Base-by-base conservation (phyloP, 2,113 vertebrate species). In the Casuarius casuarius region DNA sequence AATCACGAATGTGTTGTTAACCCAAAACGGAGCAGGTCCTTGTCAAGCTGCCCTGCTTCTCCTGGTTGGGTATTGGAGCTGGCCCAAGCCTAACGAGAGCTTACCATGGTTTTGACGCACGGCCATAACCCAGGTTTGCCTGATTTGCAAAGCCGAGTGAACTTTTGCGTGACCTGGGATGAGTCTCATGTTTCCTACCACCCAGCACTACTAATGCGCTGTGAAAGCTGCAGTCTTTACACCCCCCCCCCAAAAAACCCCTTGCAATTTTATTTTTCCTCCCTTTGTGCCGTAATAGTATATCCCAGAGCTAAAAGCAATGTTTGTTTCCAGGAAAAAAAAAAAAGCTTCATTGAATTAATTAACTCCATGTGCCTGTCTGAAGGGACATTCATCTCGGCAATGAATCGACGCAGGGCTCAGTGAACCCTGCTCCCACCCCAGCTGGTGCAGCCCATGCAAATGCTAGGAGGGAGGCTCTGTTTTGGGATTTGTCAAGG, bases 311-410 rank as follows among this genome's bases (percentile, higher is more conserved):
- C 86, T 94, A 95, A 97, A 77, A 96, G 90, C n/a, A 77, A 54
- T 9, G 72, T 77, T 97, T 90, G 76, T 78, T 95, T 96, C 96
- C 97, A 97, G 95, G 94, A 97, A 98, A 42, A 83, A 52, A 6
- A 44, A 65, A 83, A 94, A 92, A 46, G 85, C 84, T 95, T 97
- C 84, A 84, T 94, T 96, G 92, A 91, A 93, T 97, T 96, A 95
- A 97, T 97, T 83, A 96, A 96, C 91, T 96, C 97, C 95, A 90
- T 94, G 92, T 95, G 91, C 46, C 54, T 96, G 84, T 97, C 42
- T 97, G 89, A 95, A 96, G 96, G 95, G 93, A 93, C 81, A 93
- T 92, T 96, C 15, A 71, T 88, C 86, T 92, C 89, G 48, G 48
- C 95, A 96, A 63, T 83, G 91, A 74, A 93, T 87, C 85, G 94